Conservation (phyloP, 30 jellyfish, hydroid and myxozoan genomes). For the Aurelia sp. region DNA sequence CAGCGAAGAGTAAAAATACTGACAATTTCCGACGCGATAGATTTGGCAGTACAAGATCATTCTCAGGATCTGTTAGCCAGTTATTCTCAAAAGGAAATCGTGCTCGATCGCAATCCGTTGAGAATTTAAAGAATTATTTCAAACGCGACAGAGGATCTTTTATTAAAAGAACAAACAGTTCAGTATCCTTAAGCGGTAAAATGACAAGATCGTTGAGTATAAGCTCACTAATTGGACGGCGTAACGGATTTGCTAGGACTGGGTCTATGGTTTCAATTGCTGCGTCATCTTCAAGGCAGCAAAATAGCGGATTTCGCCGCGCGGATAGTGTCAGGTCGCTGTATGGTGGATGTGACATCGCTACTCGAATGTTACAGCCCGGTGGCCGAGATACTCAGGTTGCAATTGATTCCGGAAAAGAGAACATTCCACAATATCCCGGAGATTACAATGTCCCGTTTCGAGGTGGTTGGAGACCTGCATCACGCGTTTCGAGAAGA, state of each 20-base stretch:
- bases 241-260: conserved; percentile 35
- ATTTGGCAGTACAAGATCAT: conserved; percentile 71
- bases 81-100: conserved; percentile 62
- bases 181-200: conserved; percentile 42
- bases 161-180: conserved; percentile 60
- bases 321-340: conserved; percentile 70
- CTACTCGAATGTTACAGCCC: conserved; percentile 55
- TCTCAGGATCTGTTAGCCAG: conserved; percentile 68
- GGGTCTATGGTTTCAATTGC: conserved; percentile 57
- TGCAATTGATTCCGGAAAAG: conserved; percentile 4
- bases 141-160: conserved; percentile 43
- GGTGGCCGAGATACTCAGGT: background rate
- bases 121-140: conserved; percentile 42
- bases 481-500: conserved; percentile 63
- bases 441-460: conserved; percentile 26
- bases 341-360: conserved; percentile 71
- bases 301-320: conserved; percentile 59
- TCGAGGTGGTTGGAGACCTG: conserved; percentile 73
- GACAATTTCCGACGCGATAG: conserved; percentile 60
- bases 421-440: background rate
- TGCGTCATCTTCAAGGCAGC: conserved; percentile 45
- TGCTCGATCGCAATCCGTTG: conserved; percentile 80
- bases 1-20: conserved; percentile 19
- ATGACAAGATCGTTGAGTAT: conserved; percentile 61
- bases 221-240: conserved; percentile 60